A percentile compares a stretch with the other conserved stretches of the same genome.
Conservation (phyloP, 2,888 invertebrate species). For the Ophion slaviceki region DNA sequence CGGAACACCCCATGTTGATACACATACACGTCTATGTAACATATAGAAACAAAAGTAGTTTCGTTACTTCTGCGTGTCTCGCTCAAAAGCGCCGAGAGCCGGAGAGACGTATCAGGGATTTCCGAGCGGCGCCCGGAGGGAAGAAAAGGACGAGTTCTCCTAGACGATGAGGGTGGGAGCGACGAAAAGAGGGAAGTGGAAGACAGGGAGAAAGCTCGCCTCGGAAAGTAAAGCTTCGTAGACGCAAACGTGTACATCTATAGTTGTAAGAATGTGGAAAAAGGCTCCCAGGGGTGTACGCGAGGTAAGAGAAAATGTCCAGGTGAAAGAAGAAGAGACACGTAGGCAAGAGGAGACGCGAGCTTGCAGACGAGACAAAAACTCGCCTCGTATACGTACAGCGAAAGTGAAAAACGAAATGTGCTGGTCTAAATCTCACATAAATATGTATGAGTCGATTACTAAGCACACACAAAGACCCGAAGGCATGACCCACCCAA, state of each 20-base stretch:
- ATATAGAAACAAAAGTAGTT: slow-evolving; percentile 20
- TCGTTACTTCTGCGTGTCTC: slow-evolving; percentile 10
- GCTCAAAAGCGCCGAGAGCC: slow-evolving; percentile 47
- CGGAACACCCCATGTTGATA: neutral
- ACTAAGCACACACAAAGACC: neutral
- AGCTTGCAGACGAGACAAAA: slow-evolving; percentile 14
- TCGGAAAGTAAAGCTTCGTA: slow-evolving; percentile 24
- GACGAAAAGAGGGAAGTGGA: slow-evolving; percentile 24
- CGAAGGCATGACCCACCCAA: no score
- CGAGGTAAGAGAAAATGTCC: slow-evolving; percentile 38
- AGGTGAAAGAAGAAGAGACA: slow-evolving; percentile 19
- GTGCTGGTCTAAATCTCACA: slow-evolving; percentile 1
- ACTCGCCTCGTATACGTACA: neutral
- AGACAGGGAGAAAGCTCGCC: slow-evolving; percentile 14
- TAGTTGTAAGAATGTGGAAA: slow-evolving; percentile 1
- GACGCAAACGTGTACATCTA: slow-evolving; percentile 21
- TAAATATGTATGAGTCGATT: neutral
- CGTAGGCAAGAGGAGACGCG: slow-evolving; percentile 4
- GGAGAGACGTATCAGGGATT: slow-evolving; percentile 23
- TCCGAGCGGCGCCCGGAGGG: neutral
- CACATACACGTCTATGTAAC: neutral
- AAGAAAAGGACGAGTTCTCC: slow-evolving; percentile 19
- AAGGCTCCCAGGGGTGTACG: slow-evolving; percentile 36
- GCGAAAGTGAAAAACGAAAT: slow-evolving; percentile 39
- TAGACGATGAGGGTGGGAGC: neutral